These are phyloP conservation scores for Leptothorax acervorum DNA, from an alignment of 2,888 invertebrate genomes.

Conservation along the genomic window DNA sequence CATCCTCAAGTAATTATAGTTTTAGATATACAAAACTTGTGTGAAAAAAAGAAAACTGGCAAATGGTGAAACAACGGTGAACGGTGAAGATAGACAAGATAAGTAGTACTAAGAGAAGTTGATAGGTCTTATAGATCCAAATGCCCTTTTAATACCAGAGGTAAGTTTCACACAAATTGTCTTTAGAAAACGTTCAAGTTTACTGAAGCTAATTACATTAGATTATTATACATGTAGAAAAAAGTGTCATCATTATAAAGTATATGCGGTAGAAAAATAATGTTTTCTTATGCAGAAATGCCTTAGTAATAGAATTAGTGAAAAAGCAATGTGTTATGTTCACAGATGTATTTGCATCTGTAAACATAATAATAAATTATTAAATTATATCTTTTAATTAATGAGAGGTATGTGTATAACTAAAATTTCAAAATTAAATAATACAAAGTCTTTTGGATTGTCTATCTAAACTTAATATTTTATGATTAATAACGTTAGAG, in stretches of 20 bases:
- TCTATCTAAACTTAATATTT: neutral
- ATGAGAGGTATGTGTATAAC: neutral
- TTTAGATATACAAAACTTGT: neutral
- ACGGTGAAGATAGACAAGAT: too few species aligned
- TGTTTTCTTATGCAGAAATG: conserved; percentile 47
- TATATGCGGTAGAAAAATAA: conserved; percentile 69
- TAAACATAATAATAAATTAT: conserved; percentile 14
- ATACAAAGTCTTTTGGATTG: neutral
- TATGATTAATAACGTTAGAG: neutral
- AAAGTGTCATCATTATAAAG: conserved; percentile 47
- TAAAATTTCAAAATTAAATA: neutral
- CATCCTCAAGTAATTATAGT: neutral
- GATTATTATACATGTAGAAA: conserved; percentile 54
- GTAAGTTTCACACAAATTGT: conserved; percentile 57
- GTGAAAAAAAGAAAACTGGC: neutral
- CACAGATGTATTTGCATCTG: neutral
- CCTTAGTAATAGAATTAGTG: conserved; percentile 53
- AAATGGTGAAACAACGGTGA: neutral
- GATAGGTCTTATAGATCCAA: neutral
- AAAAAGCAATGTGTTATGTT: conserved; percentile 48
- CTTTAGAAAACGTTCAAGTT: conserved; percentile 64
- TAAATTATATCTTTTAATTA: conserved; percentile 8
- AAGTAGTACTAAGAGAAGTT: neutral
- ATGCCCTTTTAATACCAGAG: conserved; percentile 39
- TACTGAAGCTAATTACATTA: conserved; percentile 58